Base-by-base conservation (phyloP, 92 coral and sea anemone genomes). In the Plumapathes pennacea region DNA sequence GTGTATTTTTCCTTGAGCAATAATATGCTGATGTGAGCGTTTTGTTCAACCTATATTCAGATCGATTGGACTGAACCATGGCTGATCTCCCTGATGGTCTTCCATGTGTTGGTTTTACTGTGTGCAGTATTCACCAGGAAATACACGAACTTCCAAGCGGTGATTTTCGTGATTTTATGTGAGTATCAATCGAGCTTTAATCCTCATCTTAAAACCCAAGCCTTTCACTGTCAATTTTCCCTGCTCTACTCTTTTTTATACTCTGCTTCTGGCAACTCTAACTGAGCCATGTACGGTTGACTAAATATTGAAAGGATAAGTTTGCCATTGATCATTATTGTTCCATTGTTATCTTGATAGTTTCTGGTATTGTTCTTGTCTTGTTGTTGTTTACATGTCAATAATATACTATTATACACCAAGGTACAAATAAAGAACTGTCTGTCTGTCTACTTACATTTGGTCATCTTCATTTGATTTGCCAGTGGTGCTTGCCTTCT, bases 41-140 rank as follows among this genome's bases (percentile, higher is more conserved):
- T 32, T 30, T 55, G 12, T 15, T 19, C 41, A 13, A 32, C 32
- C 22, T 4, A 12, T 14, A 1, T 13, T 17, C 53, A 91, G 97
- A 81, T 91, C 32, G 71, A 91, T 40, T 91, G 97, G 97, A 70
- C 71, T 33, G 96, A 91, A 52, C 75, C 72, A 23, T 91, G 97
- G 97, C 48, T 91, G 25, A 62, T 63, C 11, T 83, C 77, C 4
- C 70, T 91, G 54, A 36, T 87, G 18, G 34, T 53, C 10, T 67
- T 91, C 44, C 97, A 91, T 48, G 43, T 74, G 15, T 25, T 70
- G 38, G 83, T 90, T 34, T 64, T 87, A 22, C 12, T 83, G 15
- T 58, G 54, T 24, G 66, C 75, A 3, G 9, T 75, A 1, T 3
- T 46, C 28, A 60, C 78, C 8, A 58, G 88, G 26, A 82, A 63